phyloP scores from a whole-genome alignment of 2,797 vertebrate species.

The Myoxocephalus aenaeus region DNA sequence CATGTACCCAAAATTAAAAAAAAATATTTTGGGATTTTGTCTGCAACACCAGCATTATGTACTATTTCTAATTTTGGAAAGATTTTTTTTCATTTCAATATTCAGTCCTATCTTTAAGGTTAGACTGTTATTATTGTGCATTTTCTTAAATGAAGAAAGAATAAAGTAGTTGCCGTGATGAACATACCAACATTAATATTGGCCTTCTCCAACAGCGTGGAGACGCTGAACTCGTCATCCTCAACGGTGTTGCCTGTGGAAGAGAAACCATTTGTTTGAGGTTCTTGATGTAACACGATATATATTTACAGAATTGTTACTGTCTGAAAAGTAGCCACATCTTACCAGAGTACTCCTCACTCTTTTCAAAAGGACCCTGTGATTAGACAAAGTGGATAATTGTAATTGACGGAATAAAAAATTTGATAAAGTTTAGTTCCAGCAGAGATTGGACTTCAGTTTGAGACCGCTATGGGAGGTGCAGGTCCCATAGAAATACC shows the following conservation, averaged over 20 bases:
- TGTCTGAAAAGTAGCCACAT: background rate
- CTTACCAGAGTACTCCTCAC: conserved; percentile 54
- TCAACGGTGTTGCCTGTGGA: conserved; percentile 63
- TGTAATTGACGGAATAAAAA: background rate
- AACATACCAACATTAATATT: conserved; percentile 75
- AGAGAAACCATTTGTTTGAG: background rate
- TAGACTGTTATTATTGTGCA: background rate
- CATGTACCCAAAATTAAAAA: too few relatives aligned
- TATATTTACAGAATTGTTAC: background rate
- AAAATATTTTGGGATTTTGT: too few relatives aligned
- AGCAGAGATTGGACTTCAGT: background rate
- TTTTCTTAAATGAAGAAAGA: background rate
- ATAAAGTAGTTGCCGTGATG: background rate
- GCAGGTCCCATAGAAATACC: background rate
- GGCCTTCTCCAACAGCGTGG: conserved; percentile 74
- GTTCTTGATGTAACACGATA: background rate
- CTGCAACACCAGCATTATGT: background rate
- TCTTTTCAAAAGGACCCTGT: conserved; percentile 45
- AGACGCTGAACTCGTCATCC: conserved; percentile 66
- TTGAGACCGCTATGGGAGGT: background rate
- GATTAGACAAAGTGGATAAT: conserved; percentile 16
- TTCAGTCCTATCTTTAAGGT: background rate
- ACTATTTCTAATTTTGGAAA: too few relatives aligned
- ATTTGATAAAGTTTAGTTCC: background rate
- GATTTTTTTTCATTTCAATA: background rate